A percentile compares a stretch with the other conserved stretches of the same genome.
Conservation (phyloP, 2,797 vertebrate species). For the Sebastolobus altivelis region DNA sequence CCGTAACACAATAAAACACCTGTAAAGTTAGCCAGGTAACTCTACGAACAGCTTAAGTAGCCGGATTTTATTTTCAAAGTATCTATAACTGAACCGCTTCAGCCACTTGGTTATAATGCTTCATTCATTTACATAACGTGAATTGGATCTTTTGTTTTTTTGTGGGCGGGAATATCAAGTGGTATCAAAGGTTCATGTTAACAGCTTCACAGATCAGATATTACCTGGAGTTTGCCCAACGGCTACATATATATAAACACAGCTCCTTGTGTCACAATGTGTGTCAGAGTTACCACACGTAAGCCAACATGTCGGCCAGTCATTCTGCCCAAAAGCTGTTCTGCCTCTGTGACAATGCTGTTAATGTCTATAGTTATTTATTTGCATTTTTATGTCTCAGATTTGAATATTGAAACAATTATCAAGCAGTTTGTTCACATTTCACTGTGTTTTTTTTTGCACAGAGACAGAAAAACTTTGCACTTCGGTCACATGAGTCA, state of each 20-base stretch:
- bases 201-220: not conserved
- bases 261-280: not conserved
- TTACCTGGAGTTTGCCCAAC: not conserved
- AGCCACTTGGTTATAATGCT: not conserved
- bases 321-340: too few species aligned
- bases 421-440: not conserved
- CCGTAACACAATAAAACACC: too few species aligned
- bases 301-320: too few species aligned
- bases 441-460: not conserved
- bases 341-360: not conserved
- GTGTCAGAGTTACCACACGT: too few species aligned
- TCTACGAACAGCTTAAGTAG: not conserved
- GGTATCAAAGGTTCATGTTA: not conserved
- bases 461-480: not conserved
- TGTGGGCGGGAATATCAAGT: not conserved
- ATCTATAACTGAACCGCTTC: not conserved
- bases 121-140: not conserved
- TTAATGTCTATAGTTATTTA: not conserved
- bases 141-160: not conserved
- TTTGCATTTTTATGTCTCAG: not conserved
- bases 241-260: not conserved
- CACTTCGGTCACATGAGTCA: slow-evolving; percentile 33
- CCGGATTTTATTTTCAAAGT: not conserved
- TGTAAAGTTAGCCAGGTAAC: too few species aligned
- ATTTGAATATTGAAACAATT: not conserved